Conservation (phyloP, 2,113 vertebrate genomes). For the Percopsis transmontana region DNA sequence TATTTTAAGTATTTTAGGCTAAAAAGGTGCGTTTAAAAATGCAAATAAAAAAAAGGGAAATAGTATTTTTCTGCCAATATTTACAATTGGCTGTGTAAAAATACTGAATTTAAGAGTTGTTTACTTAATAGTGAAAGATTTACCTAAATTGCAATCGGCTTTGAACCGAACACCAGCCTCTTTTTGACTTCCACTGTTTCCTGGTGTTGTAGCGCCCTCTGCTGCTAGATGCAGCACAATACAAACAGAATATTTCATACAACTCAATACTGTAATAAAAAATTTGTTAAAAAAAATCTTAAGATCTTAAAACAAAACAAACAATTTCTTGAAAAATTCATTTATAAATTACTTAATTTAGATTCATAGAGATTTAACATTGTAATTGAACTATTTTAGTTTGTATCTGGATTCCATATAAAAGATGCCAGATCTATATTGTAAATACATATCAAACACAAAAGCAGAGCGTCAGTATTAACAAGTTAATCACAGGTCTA, state of each 20-base stretch:
- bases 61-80: constrained; percentile 51
- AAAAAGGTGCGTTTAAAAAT: too few relatives aligned
- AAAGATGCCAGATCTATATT: constrained; percentile 45
- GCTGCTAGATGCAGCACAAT: constrained; percentile 80
- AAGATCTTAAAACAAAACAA: constrained; percentile 22
- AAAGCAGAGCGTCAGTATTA: constrained; percentile 46
- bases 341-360: constrained; percentile 9
- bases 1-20: constrained; percentile 34
- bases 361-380: constrained; percentile 4
- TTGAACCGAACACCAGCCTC: constrained; percentile 80
- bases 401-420: constrained; percentile 25
- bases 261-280: constrained; percentile 57
- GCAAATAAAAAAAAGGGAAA: constrained; percentile 26
- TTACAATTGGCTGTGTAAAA: constrained; percentile 51
- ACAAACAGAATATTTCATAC: constrained; percentile 73
- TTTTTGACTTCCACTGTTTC: constrained; percentile 75
- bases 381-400: constrained; percentile 22
- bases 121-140: constrained; percentile 54
- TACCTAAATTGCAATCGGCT: constrained; percentile 81
- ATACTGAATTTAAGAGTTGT: constrained; percentile 55
- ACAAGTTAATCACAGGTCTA: constrained; percentile 48
- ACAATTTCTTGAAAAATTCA: constrained; percentile 17
- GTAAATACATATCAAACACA: constrained; percentile 37
- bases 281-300: constrained; percentile 32
- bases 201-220: constrained; percentile 86